Conservation (phyloP, 2,888 invertebrate species). For the Phrixothrix hirtus region DNA sequence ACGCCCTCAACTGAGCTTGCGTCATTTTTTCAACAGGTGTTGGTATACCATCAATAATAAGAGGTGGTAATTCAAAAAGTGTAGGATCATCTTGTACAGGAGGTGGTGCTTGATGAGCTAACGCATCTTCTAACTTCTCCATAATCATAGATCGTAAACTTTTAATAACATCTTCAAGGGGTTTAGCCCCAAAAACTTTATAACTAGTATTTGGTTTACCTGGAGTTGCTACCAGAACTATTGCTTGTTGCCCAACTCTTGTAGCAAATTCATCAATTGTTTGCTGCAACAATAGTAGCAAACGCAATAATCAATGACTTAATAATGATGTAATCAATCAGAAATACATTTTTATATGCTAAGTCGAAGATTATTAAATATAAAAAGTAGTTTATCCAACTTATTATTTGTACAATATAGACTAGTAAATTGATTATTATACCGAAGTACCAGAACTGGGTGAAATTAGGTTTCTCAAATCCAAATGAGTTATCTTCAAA, state of each 20-base stretch:
- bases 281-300: constrained; percentile 63
- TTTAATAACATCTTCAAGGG: constrained; percentile 92
- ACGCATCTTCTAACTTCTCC: constrained; percentile 91
- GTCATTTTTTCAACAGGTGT: constrained; percentile 99
- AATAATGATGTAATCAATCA: too few species aligned
- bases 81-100: constrained; percentile 87
- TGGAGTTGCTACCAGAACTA: constrained; percentile 93
- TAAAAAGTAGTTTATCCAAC: too few species aligned
- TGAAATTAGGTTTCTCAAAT: too few species aligned
- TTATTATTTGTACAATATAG: too few species aligned
- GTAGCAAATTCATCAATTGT: constrained; percentile 97
- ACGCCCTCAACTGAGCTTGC: constrained; percentile 93
- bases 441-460: too few species aligned
- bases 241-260: constrained; percentile 94
- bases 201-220: constrained; percentile 95
- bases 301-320: too few species aligned
- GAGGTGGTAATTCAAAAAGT: constrained; percentile 91
- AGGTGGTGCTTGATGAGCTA: constrained; percentile 91
- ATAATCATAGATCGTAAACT: constrained; percentile 89
- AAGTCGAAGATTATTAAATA: too few species aligned
- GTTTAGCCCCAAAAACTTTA: constrained; percentile 96
- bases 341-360: too few species aligned
- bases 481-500: too few species aligned
- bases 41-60: constrained; percentile 96
- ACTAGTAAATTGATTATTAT: too few species aligned